phyloP scores from a whole-genome alignment of 2,888 invertebrate genomes.

The Argyresthia goedartella region DNA sequence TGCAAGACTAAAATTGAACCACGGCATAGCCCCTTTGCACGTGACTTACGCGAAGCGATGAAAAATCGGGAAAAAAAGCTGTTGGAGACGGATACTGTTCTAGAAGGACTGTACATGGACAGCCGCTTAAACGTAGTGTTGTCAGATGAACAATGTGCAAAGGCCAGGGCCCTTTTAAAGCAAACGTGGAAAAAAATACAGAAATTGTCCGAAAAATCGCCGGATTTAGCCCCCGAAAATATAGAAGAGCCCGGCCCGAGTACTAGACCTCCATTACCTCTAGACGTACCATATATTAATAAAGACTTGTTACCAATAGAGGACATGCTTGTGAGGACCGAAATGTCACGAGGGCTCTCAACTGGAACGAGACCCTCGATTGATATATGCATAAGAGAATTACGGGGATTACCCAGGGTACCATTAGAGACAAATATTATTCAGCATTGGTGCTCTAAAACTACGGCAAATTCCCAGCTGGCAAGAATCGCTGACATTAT shows the following conservation, averaged over 20 bases:
- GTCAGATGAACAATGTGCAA: neutral
- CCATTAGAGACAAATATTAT: slow-evolving; percentile 10
- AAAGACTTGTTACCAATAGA: slow-evolving; percentile 11
- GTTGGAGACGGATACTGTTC: neutral
- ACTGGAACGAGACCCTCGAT: neutral
- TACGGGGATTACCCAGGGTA: neutral
- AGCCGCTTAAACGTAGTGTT: neutral
- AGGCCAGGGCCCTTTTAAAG: neutral
- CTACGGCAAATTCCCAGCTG: too few relatives aligned
- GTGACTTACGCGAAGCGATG: neutral
- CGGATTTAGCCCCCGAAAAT: neutral
- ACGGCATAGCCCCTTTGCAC: neutral
- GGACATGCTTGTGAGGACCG: too few relatives aligned
- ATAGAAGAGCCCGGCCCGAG: slow-evolving; percentile 3
- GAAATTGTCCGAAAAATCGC: neutral
- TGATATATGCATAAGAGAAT: neutral
- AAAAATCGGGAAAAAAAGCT: neutral
- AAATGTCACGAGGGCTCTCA: too few relatives aligned
- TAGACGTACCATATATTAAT: slow-evolving; percentile 10
- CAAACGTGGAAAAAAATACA: neutral
- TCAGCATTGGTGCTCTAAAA: too few relatives aligned
- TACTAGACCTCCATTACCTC: slow-evolving; percentile 4
- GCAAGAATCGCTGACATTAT: too few relatives aligned
- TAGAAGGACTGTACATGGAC: neutral
- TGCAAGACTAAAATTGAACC: neutral